A percentile compares a stretch with the other conserved stretches of the same genome.
These are phyloP conservation scores for Danio albolineatus DNA, from an alignment of 2,797 vertebrate species.

Conservation along the genomic window DNA sequence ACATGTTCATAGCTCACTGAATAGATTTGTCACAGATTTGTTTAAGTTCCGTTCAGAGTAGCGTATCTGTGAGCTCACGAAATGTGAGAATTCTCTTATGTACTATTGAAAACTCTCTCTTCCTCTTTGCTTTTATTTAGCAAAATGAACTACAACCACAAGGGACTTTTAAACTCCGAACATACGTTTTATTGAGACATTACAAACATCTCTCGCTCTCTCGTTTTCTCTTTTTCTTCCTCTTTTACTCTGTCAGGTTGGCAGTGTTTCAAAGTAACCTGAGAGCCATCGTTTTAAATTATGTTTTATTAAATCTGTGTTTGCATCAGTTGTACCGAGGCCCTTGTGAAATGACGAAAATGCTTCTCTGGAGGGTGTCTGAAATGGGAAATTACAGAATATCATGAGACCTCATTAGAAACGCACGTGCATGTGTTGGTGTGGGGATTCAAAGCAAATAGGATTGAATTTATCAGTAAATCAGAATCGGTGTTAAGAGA, in stretches of 20 bases:
- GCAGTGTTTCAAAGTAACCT: slow-evolving; percentile 58
- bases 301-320: slow-evolving; percentile 63
- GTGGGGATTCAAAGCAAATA: slow-evolving; percentile 57
- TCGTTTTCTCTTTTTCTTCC: slow-evolving; percentile 8
- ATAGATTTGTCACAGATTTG: slow-evolving; percentile 53
- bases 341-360: slow-evolving; percentile 50
- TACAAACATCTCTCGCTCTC: slow-evolving; percentile 40
- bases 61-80: slow-evolving; percentile 40
- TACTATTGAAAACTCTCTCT: slow-evolving; percentile 51
- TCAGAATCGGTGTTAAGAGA: slow-evolving; percentile 51
- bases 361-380: slow-evolving; percentile 52
- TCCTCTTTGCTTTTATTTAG: slow-evolving; percentile 59
- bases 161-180: slow-evolving; percentile 55
- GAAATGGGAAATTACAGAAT: slow-evolving; percentile 53
- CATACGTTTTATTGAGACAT: slow-evolving; percentile 49
- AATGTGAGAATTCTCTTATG: slow-evolving; percentile 57
- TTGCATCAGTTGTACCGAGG: slow-evolving; percentile 50
- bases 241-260: slow-evolving; percentile 48
- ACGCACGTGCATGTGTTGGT: slow-evolving; percentile 38
- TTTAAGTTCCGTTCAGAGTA: slow-evolving; percentile 32
- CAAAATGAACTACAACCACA: slow-evolving; percentile 55
- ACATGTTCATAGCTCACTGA: slow-evolving; percentile 31
- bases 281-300: slow-evolving; percentile 59
- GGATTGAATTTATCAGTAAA: slow-evolving; percentile 63
- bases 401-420: slow-evolving; percentile 61